Conservation (phyloP, 2,113 vertebrate species). For the Mungos mungo region DNA sequence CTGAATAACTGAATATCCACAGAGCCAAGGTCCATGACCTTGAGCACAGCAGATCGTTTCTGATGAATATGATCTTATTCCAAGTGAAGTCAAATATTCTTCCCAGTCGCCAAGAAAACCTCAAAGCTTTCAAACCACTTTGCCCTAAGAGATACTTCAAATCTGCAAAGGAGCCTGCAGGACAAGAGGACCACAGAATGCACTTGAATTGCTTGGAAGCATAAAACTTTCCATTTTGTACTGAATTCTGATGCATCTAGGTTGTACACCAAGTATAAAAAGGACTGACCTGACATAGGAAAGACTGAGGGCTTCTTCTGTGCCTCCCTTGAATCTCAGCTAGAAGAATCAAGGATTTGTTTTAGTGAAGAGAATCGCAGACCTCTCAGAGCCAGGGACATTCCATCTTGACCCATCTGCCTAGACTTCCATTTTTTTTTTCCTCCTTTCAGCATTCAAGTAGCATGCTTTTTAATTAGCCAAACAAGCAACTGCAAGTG, state of each 20-base stretch:
- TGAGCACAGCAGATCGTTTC: slow-evolving; percentile 59
- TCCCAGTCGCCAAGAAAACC: slow-evolving; percentile 61
- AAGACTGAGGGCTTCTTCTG: background rate
- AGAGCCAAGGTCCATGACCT: slow-evolving; percentile 59
- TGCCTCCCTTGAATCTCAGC: background rate
- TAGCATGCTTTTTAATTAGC: slow-evolving; percentile 12
- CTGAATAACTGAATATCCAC: slow-evolving; percentile 61
- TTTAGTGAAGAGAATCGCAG: background rate
- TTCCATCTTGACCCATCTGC: background rate
- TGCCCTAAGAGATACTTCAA: slow-evolving; percentile 42
- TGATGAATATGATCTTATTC: slow-evolving; percentile 63
- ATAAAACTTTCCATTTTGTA: slow-evolving; percentile 43
- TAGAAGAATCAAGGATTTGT: background rate
- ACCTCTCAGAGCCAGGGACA: background rate
- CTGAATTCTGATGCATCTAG: slow-evolving; percentile 31
- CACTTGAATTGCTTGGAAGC: slow-evolving; percentile 36
- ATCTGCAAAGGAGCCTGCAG: slow-evolving; percentile 6
- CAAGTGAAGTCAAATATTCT: slow-evolving; percentile 62
- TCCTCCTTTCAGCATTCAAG: background rate
- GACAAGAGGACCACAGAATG: background rate
- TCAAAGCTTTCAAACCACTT: slow-evolving; percentile 64
- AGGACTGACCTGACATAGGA: slow-evolving; percentile 1
- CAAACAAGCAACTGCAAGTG: background rate
- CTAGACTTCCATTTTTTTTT: background rate
- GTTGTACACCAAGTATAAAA: slow-evolving; percentile 12